Conservation (phyloP, 1,140 invertebrate genomes). For the Rhysida immarginata region DNA sequence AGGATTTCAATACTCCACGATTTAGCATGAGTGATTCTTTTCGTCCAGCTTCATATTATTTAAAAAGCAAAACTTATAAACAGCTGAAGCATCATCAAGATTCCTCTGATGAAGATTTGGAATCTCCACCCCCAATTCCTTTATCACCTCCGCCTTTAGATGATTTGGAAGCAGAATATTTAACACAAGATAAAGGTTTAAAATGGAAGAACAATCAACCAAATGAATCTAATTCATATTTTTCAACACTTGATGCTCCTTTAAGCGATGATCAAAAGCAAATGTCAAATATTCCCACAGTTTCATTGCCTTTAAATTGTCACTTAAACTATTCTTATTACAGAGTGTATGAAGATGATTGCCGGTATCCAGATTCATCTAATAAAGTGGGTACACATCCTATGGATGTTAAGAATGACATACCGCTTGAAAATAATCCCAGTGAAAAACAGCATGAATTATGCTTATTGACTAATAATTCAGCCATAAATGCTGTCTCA, state of each 20-base stretch:
- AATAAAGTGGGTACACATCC: too few species aligned
- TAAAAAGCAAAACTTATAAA: constrained; percentile 38
- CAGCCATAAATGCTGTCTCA: too few species aligned
- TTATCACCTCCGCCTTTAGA: constrained; percentile 50
- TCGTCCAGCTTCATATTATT: constrained; percentile 67
- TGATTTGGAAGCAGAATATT: constrained; percentile 9
- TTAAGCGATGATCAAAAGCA: too few species aligned
- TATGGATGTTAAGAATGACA: too few species aligned
- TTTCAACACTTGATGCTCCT: too few species aligned
- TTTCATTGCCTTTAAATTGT: neutral
- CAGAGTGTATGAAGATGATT: constrained; percentile 11
- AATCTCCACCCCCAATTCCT: constrained; percentile 65
- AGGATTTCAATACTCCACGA: constrained; percentile 52
- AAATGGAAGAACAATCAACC: too few species aligned
- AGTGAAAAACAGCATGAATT: too few species aligned
- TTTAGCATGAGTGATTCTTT: constrained; percentile 75
- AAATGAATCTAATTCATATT: too few species aligned
- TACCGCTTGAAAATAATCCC: too few species aligned
- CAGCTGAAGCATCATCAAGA: constrained; percentile 39
- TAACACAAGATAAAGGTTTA: too few species aligned
- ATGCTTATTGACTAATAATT: too few species aligned
- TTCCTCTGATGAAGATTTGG: constrained; percentile 63
- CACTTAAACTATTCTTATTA: constrained; percentile 9
- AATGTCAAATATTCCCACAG: too few species aligned
- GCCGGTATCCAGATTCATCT: neutral